phyloP scores from a whole-genome alignment of 1,140 invertebrate species.

The Drosophila ohnishii region DNA sequence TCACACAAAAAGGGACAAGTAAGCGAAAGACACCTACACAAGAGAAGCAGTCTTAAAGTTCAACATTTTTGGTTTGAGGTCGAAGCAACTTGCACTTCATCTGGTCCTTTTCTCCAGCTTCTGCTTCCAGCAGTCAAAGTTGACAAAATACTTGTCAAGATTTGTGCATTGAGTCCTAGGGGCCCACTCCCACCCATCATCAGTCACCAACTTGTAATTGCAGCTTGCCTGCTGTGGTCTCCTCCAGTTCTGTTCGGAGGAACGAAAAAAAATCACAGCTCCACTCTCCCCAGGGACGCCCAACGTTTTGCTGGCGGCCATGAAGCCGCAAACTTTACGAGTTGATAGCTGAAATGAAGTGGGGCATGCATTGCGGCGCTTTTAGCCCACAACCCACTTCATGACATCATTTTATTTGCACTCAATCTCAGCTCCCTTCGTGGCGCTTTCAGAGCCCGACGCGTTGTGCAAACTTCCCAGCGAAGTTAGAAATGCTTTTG shows the following conservation, averaged over 20 bases:
- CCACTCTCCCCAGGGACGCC: constrained; percentile 24
- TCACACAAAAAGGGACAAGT: constrained; percentile 13
- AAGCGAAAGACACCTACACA: constrained; percentile 19
- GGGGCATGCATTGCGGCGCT: constrained; percentile 68
- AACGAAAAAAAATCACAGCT: constrained; percentile 21
- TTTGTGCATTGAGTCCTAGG: constrained; percentile 58
- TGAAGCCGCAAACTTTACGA: constrained; percentile 78
- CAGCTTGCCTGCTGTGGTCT: constrained; percentile 50
- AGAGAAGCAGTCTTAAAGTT: constrained; percentile 45
- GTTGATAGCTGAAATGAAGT: constrained; percentile 80
- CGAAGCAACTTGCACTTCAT: constrained; percentile 44
- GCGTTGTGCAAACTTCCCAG: constrained; percentile 51
- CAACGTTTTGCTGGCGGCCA: constrained; percentile 54
- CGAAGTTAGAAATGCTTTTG: constrained; percentile 75
- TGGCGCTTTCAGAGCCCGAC: constrained; percentile 34
- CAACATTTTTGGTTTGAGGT: constrained; percentile 47
- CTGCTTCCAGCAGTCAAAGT: constrained; percentile 53
- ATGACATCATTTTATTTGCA: constrained; percentile 81
- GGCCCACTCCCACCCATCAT: not conserved
- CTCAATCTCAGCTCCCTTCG: constrained; percentile 66
- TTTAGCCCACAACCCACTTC: constrained; percentile 60
- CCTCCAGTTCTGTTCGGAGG: not conserved
- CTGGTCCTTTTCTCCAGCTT: constrained; percentile 13
- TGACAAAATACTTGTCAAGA: constrained; percentile 78
- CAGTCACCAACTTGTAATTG: constrained; percentile 48